Evolutionary conservation across 2,113 vertebrate genomes (phyloP).

Genomic region (Natator depressus): DNA sequence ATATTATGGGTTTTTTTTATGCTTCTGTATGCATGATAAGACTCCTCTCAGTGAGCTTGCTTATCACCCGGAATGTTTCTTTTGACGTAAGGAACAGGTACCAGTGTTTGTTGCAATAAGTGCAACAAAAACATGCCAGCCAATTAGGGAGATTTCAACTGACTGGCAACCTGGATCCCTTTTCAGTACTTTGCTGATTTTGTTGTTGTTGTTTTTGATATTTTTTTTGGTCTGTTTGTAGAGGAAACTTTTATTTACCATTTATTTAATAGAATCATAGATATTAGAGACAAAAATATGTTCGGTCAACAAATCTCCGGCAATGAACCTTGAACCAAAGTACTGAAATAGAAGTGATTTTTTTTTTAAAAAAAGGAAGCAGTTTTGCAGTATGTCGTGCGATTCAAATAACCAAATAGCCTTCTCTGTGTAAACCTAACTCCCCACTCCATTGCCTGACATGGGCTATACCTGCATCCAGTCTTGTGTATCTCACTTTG

Average conservation of each 20-base stretch:
- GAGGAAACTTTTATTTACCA: constrained; percentile 45
- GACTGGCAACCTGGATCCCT: constrained; percentile 48
- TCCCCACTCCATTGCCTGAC: neutral
- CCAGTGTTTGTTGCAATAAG: constrained; percentile 58
- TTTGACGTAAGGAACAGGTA: constrained; percentile 72
- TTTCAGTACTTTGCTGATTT: constrained; percentile 40
- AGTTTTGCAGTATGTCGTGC: neutral
- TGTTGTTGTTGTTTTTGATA: neutral
- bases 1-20: neutral
- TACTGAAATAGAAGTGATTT: neutral
- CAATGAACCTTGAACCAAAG: constrained; percentile 2
- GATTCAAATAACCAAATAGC: neutral
- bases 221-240: neutral
- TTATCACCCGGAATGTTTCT: constrained; percentile 58
- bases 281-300: neutral
- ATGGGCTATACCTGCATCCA: neutral
- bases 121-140: constrained; percentile 55
- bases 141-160: constrained; percentile 58
- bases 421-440: neutral
- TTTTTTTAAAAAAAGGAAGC: neutral
- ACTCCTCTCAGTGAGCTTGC: constrained; percentile 36
- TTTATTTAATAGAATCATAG: constrained; percentile 43
- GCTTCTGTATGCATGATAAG: constrained; percentile 11
- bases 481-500: neutral
- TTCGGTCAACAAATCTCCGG: constrained; percentile 2